Conservation (phyloP, 2,888 invertebrate species). For the Orthosia cruda region DNA sequence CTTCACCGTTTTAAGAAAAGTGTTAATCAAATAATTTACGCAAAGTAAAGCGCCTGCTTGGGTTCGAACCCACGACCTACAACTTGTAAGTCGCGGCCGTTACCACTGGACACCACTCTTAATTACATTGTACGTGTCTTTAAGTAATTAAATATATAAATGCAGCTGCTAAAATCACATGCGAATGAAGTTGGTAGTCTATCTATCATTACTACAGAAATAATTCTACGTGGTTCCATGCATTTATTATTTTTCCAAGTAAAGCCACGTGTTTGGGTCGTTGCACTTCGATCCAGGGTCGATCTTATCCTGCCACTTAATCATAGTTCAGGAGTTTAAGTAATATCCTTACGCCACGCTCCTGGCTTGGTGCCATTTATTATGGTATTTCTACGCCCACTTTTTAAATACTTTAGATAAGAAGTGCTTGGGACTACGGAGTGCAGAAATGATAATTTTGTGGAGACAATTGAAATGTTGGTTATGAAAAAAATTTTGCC, state of each 20-base stretch:
- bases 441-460: constrained; percentile 8
- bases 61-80: no score
- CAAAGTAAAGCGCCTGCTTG: no score
- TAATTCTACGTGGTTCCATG: constrained; percentile 37
- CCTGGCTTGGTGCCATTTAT: constrained; percentile 22
- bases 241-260: constrained; percentile 44
- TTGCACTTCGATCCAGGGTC: constrained; percentile 55
- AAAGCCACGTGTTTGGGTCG: constrained; percentile 35
- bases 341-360: constrained; percentile 35
- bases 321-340: constrained; percentile 41
- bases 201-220: constrained; percentile 36
- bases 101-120: no score
- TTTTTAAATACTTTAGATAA: constrained; percentile 8
- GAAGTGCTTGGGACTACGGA: neutral
- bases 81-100: no score
- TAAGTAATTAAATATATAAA: neutral
- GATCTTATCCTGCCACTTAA: constrained; percentile 55
- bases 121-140: no score
- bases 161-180: neutral
- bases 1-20: no score
- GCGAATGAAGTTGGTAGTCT: neutral
- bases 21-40: no score
- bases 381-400: constrained; percentile 27
- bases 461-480: neutral
- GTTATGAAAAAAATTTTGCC: neutral